phyloP scores from a whole-genome alignment of 2,888 invertebrate genomes.

The Shargacucullia verbasci region DNA sequence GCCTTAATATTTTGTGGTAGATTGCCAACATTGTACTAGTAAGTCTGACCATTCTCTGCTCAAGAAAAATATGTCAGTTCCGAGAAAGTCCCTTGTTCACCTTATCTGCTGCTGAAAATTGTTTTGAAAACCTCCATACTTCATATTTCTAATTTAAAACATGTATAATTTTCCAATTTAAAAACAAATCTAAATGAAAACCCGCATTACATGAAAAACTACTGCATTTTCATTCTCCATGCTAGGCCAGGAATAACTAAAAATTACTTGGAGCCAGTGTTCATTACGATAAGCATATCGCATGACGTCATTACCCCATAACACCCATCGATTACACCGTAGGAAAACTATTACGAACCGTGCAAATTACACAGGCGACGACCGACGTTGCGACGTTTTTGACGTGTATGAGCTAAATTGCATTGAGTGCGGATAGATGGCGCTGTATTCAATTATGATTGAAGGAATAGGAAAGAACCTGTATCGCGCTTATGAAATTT shows the following conservation, averaged over 20 bases:
- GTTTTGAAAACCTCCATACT: too few relatives aligned
- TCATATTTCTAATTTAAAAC: too few relatives aligned
- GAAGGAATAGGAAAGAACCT: slow-evolving; percentile 8
- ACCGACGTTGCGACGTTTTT: slow-evolving; percentile 4
- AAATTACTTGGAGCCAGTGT: slow-evolving; percentile 41
- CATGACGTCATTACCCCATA: slow-evolving; percentile 54
- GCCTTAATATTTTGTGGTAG: too few relatives aligned
- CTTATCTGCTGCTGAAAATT: too few relatives aligned
- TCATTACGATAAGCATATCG: slow-evolving; percentile 54
- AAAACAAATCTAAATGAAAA: slow-evolving; percentile 25
- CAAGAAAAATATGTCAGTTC: too few relatives aligned
- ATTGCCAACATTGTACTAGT: too few relatives aligned
- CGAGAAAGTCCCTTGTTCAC: too few relatives aligned
- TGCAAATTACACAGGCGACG: slow-evolving; percentile 52
- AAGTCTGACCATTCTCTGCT: too few relatives aligned
- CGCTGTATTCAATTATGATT: slow-evolving; percentile 31
- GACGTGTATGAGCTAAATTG: slow-evolving; percentile 29
- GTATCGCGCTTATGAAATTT: slow-evolving; percentile 15
- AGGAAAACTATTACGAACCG: slow-evolving; percentile 59
- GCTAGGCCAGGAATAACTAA: slow-evolving; percentile 18
- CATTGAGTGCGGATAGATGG: slow-evolving; percentile 29
- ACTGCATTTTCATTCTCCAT: slow-evolving; percentile 32
- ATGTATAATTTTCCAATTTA: slow-evolving; percentile 14
- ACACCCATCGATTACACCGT: slow-evolving; percentile 53
- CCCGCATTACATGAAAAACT: slow-evolving; percentile 33